Conservation (phyloP, 2,113 vertebrate genomes). For the Hucho hucho region DNA sequence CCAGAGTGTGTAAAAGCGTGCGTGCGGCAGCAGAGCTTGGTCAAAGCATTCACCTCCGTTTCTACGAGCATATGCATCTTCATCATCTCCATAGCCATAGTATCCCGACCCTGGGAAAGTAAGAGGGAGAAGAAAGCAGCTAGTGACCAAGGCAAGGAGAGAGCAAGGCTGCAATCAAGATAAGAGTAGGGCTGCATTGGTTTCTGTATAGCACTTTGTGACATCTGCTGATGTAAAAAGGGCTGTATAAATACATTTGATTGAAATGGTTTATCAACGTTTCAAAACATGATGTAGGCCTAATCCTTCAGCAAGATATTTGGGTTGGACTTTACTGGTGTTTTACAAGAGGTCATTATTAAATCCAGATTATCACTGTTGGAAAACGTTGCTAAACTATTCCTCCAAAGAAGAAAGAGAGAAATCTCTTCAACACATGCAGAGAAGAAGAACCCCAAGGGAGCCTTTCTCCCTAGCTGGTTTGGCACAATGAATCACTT, state of each 20-base stretch:
- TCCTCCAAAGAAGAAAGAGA: constrained; percentile 34
- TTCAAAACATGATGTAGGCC: constrained; percentile 23
- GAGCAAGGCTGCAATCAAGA: constrained; percentile 32
- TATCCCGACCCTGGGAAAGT: constrained; percentile 93
- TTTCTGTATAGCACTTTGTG: too few relatives aligned
- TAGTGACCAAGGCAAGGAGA: constrained; percentile 71
- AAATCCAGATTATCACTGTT: constrained; percentile 21
- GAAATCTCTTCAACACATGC: constrained; percentile 40
- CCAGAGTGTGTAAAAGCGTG: neutral
- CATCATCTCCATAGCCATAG: constrained; percentile 87
- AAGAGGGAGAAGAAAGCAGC: constrained; percentile 69
- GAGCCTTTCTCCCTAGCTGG: constrained; percentile 2
- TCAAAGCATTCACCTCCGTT: constrained; percentile 87
- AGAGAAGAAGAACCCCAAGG: constrained; percentile 14
- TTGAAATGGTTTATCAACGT: constrained; percentile 55
- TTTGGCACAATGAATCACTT: constrained; percentile 27
- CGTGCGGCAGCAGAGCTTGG: too few relatives aligned
- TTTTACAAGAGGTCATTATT: constrained; percentile 16
- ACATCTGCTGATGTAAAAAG: too few relatives aligned
- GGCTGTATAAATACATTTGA: too few relatives aligned
- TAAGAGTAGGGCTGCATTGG: neutral
- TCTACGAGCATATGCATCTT: constrained; percentile 87
- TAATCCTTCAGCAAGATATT: neutral
- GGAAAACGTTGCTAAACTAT: constrained; percentile 49
- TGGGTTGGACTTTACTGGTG: neutral